Percentiles rank a stretch among this genome's conserved stretches.
phyloP scores from a whole-genome alignment of 2,797 vertebrate genomes.

The Enteromius trimaculatus region DNA sequence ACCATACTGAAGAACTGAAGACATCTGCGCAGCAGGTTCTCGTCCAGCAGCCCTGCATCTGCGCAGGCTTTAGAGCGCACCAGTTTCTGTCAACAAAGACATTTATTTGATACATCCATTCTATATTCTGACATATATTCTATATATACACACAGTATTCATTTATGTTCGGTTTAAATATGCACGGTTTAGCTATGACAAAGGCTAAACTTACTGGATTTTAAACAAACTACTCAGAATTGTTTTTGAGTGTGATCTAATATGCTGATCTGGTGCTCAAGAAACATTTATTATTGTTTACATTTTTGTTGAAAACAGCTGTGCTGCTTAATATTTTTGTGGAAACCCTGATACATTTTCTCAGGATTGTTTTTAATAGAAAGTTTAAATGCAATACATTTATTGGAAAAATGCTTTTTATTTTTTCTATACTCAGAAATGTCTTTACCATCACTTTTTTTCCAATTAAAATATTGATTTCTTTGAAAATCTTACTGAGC shows the following conservation, averaged over 20 bases:
- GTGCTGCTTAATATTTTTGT: not conserved
- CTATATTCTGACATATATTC: not conserved
- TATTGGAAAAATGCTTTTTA: not conserved
- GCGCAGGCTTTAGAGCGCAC: slow-evolving; percentile 98
- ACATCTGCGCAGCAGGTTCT: slow-evolving; percentile 94
- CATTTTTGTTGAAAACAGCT: not conserved
- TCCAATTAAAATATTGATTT: not conserved
- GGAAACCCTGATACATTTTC: not conserved
- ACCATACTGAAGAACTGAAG: slow-evolving; percentile 98
- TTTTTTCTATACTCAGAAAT: not conserved
- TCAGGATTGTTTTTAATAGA: not conserved
- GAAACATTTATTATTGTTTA: not conserved
- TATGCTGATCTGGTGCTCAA: not conserved
- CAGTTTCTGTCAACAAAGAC: slow-evolving; percentile 85
- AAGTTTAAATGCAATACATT: not conserved
- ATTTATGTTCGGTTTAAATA: not conserved
- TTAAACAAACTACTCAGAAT: too few relatives aligned
- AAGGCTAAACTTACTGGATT: not conserved
- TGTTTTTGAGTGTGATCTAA: not conserved
- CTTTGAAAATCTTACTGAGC: not conserved
- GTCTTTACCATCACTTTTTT: not conserved
- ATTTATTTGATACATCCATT: not conserved
- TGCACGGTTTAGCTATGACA: not conserved
- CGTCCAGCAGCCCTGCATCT: slow-evolving; percentile 95
- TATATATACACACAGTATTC: not conserved